These are phyloP conservation scores for Linyphia triangularis DNA, from an alignment of 2,888 invertebrate genomes.

Conservation along the genomic window DNA sequence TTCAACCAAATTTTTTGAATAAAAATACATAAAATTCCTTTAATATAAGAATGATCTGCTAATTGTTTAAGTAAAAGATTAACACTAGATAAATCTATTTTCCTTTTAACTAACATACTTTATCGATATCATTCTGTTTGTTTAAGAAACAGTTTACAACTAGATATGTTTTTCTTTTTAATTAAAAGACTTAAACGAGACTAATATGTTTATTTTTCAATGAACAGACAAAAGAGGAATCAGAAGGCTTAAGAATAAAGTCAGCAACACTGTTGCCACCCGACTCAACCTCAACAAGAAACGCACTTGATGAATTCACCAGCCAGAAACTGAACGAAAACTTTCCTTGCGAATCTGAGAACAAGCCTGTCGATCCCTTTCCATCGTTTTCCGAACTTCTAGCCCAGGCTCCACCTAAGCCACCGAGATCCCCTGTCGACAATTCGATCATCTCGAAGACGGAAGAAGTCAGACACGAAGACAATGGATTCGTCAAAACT, in stretches of 20 bases:
- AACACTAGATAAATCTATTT: no score
- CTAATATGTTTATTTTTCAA: no score
- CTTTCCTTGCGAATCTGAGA: not conserved
- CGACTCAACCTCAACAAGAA: not conserved
- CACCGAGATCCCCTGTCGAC: conserved; percentile 30
- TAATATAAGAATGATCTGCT: no score
- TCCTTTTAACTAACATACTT: no score
- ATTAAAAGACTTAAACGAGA: no score
- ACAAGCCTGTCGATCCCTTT: conserved; percentile 16
- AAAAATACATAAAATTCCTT: no score
- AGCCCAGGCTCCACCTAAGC: not conserved
- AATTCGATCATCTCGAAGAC: conserved; percentile 28
- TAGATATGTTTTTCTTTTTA: no score
- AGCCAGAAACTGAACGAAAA: conserved; percentile 39
- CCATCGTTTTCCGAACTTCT: conserved; percentile 43
- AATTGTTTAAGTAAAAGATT: no score
- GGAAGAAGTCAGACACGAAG: conserved; percentile 47
- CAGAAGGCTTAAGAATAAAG: conserved; percentile 54
- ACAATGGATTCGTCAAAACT: conserved; percentile 50
- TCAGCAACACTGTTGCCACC: conserved; percentile 39
- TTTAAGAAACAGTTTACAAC: no score
- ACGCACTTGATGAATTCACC: conserved; percentile 29
- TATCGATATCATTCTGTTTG: no score
- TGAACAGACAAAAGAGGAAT: conserved; percentile 45
- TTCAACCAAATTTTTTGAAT: no score